Evolutionary conservation across 1,140 invertebrate genomes (phyloP).

Genomic region (Hylyphantes graminicola): DNA sequence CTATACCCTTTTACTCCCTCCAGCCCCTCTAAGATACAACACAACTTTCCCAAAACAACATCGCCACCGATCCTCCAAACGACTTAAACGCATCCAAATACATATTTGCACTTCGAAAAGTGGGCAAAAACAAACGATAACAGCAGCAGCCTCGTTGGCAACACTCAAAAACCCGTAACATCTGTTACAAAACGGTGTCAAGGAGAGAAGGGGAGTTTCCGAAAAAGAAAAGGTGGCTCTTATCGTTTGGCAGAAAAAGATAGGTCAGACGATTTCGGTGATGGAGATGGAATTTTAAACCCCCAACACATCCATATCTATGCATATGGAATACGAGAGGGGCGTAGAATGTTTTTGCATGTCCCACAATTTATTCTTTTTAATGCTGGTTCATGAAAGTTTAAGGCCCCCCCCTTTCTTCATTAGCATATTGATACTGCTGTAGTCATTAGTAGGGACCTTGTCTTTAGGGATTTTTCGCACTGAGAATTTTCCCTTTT

Average conservation of each 20-base stretch:
- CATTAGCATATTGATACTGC: conserved; percentile 53
- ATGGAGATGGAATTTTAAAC: conserved; percentile 38
- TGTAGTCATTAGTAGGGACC: conserved; percentile 37
- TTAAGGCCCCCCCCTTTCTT: conserved; percentile 37
- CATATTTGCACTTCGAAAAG: no score
- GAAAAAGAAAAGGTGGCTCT: conserved; percentile 14
- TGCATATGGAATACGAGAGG: conserved; percentile 21
- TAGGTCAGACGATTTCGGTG: conserved; percentile 35
- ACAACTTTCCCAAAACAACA: no score
- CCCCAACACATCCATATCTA: conserved; percentile 27
- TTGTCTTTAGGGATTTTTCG: conserved; percentile 14
- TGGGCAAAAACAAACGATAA: neutral
- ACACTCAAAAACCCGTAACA: neutral
- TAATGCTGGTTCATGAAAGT: conserved; percentile 48
- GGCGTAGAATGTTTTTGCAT: neutral
- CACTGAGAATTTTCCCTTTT: neutral
- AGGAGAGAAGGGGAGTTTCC: neutral
- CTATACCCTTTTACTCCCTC: no score
- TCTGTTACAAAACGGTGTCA: conserved; percentile 1
- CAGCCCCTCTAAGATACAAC: no score
- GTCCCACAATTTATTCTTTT: conserved; percentile 31
- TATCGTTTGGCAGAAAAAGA: conserved; percentile 25
- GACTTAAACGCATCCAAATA: no score
- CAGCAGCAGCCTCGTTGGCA: neutral
- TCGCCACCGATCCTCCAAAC: no score